phyloP scores from a whole-genome alignment of 35 echinoderm and acorn worm species.

The Lytechinus pictus region DNA sequence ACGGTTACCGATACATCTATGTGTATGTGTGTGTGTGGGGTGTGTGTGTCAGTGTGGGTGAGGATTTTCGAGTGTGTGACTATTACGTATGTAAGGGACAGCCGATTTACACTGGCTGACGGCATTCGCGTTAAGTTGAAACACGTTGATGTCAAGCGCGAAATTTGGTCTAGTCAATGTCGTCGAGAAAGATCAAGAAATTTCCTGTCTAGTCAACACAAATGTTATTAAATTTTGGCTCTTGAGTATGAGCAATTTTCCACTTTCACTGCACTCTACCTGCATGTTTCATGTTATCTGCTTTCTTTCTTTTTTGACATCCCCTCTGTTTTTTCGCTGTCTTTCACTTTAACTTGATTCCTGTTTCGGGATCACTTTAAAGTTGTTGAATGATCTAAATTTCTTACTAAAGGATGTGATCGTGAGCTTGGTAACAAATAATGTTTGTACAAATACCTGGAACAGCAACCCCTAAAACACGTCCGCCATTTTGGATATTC shows the following conservation, averaged over 20 bases:
- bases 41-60: too few relatives aligned
- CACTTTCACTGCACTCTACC: not conserved
- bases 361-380: not conserved
- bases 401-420: not conserved
- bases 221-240: not conserved
- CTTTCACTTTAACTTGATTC: not conserved
- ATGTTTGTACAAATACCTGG: not conserved
- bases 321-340: not conserved
- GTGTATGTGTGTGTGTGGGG: not conserved
- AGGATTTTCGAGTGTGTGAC: too few relatives aligned
- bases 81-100: too few relatives aligned
- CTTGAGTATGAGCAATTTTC: not conserved
- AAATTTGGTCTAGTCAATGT: not conserved
- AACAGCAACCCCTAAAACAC: not conserved
- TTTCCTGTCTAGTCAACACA: slow-evolving; percentile 1
- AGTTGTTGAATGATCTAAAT: not conserved
- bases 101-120: not conserved
- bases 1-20: not conserved
- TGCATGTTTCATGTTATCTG: not conserved
- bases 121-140: not conserved
- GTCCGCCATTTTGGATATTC: not conserved
- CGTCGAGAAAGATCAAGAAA: not conserved
- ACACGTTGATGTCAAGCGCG: not conserved
- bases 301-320: not conserved
- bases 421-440: not conserved